Percentiles rank a stretch among this genome's conserved stretches.
These are phyloP conservation scores for Bombus pascuorum DNA, from an alignment of 1,140 invertebrate genomes.

Conservation along the genomic window DNA sequence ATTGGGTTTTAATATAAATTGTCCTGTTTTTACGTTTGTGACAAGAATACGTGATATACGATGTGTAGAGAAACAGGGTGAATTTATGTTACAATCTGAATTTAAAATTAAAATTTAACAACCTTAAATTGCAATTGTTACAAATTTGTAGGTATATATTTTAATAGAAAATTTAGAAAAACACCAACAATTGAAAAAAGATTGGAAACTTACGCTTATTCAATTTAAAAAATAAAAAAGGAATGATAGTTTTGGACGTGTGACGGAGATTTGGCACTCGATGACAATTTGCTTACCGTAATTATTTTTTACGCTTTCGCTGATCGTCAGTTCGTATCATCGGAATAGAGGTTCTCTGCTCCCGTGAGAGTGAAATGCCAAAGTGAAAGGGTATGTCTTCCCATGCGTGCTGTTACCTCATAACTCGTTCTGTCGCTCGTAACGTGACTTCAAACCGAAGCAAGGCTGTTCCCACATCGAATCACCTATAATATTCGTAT, in stretches of 20 bases:
- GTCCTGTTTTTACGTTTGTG: no score
- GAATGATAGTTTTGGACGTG: not conserved
- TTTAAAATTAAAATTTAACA: no score
- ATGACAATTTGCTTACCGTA: conserved; percentile 57
- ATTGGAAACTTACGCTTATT: no score
- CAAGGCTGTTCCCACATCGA: conserved; percentile 22
- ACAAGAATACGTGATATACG: no score
- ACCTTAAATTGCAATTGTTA: no score
- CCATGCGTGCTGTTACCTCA: conserved; percentile 76
- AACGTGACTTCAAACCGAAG: conserved; percentile 59
- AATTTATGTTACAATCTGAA: no score
- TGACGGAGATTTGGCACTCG: not conserved
- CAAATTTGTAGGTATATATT: no score
- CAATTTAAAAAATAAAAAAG: no score
- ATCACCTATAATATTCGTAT: not conserved
- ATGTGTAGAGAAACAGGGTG: no score
- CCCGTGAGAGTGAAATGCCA: conserved; percentile 78
- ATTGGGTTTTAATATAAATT: no score
- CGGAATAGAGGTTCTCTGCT: conserved; percentile 45
- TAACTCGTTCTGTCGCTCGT: conserved; percentile 65
- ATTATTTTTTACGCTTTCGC: conserved; percentile 72
- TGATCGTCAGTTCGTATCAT: conserved; percentile 59
- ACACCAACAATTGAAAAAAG: no score
- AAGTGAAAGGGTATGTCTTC: conserved; percentile 79
- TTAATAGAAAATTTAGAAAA: not conserved